Base-by-base conservation (phyloP, 2,113 vertebrate species). In the Lepus timidus region DNA sequence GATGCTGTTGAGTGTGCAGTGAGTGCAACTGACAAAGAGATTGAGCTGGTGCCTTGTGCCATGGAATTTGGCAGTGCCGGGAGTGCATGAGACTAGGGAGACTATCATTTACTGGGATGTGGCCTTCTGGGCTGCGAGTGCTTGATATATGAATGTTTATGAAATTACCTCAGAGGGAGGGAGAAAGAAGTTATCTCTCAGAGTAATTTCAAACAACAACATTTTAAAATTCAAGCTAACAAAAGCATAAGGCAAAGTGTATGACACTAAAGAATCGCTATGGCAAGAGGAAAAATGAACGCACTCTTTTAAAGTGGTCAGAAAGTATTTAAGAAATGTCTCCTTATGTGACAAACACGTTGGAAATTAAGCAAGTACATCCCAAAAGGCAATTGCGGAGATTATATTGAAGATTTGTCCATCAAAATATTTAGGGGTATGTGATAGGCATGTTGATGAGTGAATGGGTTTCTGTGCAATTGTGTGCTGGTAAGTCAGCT, bases 141-240 rank as follows among this genome's bases (percentile, higher is more conserved):
- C 44, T 74, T 92, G 68, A 61, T 93, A 23, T 87, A 87, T 88
- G 91, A 71, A 36, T 68, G 65, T 65, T 83, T 80, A 76, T 78
- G 44, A 85, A 86, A 91, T 67, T 71, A 76, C 27, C 67, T 94
- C 65, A 86, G 29, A 71, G 51, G 36, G 75, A 94, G 58, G 82
- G 19, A 68, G 65, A 78, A 79, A 82, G 82, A 58, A 84, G 58
- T 80, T 89, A 36, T 11, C 71, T 13, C 65, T 84, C 70, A 76
- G 70, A 91, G 52, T 83, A 80, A 80, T 84, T 91, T 95, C 80
- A 93, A n/a, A 93, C 27, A 80, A 55, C 27, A 92, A 88, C 68
- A 17, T 74, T 93, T 96, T 64, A 81, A 93, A 95, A 90, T 76
- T 68, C 49, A 83, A 71, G n/a, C 25, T 68, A 78, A 79, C 71